Evolutionary conservation across 2,797 vertebrate genomes (phyloP), one percentile per base, ranked within the genome.

Genomic region (Danio jaintianensis): DNA sequence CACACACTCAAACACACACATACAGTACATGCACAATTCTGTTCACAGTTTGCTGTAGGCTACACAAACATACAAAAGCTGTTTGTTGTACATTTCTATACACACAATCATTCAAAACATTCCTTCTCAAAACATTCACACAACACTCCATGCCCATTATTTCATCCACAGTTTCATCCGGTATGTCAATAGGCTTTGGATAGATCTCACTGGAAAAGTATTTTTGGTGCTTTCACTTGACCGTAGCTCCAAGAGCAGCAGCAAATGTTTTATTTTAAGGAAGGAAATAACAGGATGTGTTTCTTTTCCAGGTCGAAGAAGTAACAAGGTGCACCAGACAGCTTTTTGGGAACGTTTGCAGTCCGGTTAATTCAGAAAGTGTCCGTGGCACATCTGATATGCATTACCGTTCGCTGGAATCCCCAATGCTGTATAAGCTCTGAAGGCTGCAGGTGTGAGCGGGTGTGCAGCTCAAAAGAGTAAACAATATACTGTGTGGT

Each of bases 401-500:
- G 7, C 58, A 81, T 85, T 85, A 83, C 8, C 12, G 12, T 8
- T 18, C 10, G 9, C 70, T 45, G 58, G 42, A 71, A 53, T 47
- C 47, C 12, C 20, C 62, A 66, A 52, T 58, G 71, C 45, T 22
- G 6, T 68, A 18, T 43, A 56, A 80, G 45, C 38, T 5, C 62
- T 36, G 72, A 71, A 75, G 72, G 47, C 66, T 36, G 20, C 53
- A 75, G 48, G 75, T 61, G 71, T 76, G 38, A 58, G 69, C 42
- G 64, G 56, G 75, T 64, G 79, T 82, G 72, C 75, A 69, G 62
- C 67, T 82, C 75, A 47, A 78, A 42, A 48, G 48, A 74, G 79
- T 82, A 83, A 83, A 85, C 61, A 58, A 45, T 74, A 9, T 36
- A 61, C 53, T 53, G 52, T 77, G 82, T 52, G 50, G 61, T 83